A percentile compares a stretch with the other conserved stretches of the same genome.
Evolutionary conservation across 2,113 vertebrate species (phyloP).

Genomic region (Oreochromis niloticus): DNA sequence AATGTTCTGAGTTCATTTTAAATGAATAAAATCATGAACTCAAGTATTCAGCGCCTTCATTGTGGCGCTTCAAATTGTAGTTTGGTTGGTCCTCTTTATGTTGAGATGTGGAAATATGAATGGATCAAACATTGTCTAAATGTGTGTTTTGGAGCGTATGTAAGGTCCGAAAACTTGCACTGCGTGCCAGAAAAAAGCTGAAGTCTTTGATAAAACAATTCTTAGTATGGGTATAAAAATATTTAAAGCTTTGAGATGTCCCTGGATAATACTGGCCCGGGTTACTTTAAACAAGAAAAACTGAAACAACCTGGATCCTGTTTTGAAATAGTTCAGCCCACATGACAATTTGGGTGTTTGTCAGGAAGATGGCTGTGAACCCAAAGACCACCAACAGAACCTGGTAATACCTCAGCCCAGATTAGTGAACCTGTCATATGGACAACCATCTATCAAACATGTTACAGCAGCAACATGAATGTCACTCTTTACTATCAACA

Average conservation of each 20-base stretch:
- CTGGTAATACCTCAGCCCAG: not conserved
- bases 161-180: fast-evolving
- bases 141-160: fast-evolving
- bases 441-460: not conserved
- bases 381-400: not conserved
- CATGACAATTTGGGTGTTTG: not conserved
- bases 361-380: not conserved
- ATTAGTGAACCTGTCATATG: not conserved
- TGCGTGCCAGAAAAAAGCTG: fast-evolving
- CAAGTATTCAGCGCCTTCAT: not conserved
- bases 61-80: not conserved
- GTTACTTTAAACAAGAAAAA: not conserved
- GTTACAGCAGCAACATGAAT: not conserved
- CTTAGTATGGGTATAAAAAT: not conserved
- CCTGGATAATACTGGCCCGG: not conserved
- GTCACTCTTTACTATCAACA: not conserved
- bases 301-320: not conserved
- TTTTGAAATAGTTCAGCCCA: not conserved
- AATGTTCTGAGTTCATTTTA: not conserved
- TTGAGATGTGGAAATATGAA: not conserved
- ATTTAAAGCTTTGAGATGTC: not conserved
- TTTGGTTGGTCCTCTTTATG: not conserved
- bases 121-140: not conserved
- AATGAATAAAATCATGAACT: not conserved
- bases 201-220: not conserved